These are phyloP conservation scores for Miltochrista miniata DNA, from an alignment of 2,888 invertebrate species.

Conservation along the genomic window DNA sequence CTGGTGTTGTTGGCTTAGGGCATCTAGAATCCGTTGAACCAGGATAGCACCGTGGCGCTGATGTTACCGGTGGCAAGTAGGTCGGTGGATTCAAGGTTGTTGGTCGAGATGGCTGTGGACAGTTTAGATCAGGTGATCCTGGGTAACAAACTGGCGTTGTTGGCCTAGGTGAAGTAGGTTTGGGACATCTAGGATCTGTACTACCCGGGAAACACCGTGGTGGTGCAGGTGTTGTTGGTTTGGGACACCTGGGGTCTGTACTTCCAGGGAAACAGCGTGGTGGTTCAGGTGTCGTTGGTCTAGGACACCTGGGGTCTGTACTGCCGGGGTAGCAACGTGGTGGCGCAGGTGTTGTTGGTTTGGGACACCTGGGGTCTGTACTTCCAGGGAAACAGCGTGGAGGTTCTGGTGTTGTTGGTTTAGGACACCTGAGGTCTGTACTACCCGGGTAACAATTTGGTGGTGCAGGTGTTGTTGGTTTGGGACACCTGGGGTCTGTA, in stretches of 20 bases:
- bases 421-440: slow-evolving; percentile 38
- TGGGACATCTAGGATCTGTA: slow-evolving; percentile 17
- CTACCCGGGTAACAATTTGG: slow-evolving; percentile 48
- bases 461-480: slow-evolving; percentile 29
- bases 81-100: too few relatives aligned
- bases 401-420: slow-evolving; percentile 28
- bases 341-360: slow-evolving; percentile 34
- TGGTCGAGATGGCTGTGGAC: slow-evolving; percentile 17
- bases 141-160: slow-evolving; percentile 16
- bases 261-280: slow-evolving; percentile 33
- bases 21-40: slow-evolving; percentile 49
- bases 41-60: slow-evolving; percentile 44
- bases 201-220: slow-evolving; percentile 24
- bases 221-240: slow-evolving; percentile 21
- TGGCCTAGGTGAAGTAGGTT: slow-evolving; percentile 11
- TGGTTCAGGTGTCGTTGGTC: slow-evolving; percentile 24
- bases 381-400: slow-evolving; percentile 41
- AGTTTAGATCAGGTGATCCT: slow-evolving; percentile 8
- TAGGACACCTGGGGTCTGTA: slow-evolving; percentile 32
- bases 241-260: slow-evolving; percentile 33
- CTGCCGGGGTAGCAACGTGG: slow-evolving; percentile 38
- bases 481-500: slow-evolving; percentile 33
- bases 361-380: slow-evolving; percentile 48
- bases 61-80: too few relatives aligned
- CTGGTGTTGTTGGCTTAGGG: slow-evolving; percentile 38